Conservation (phyloP, 2,888 invertebrate genomes). For the Monochamus alternatus region DNA sequence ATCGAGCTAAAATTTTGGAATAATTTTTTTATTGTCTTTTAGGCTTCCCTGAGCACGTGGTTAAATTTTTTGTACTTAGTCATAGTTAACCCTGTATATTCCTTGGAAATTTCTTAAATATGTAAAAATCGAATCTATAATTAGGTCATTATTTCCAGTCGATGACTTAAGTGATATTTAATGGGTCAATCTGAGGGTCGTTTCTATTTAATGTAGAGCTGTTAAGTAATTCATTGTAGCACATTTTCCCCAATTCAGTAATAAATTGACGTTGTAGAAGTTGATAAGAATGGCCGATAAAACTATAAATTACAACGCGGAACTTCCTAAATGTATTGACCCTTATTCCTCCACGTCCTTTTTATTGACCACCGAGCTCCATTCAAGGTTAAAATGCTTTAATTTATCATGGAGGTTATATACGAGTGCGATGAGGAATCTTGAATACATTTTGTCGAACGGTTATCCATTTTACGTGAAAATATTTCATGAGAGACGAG, state of each 20-base stretch:
- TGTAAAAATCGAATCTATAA: slow-evolving; percentile 1
- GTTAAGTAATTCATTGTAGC: slow-evolving; percentile 44
- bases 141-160: slow-evolving; percentile 5
- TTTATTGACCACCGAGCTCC: slow-evolving; percentile 50
- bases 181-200: slow-evolving; percentile 16
- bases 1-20: no score
- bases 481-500: neutral
- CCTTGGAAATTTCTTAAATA: no score
- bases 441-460: slow-evolving; percentile 27
- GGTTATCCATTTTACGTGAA: slow-evolving; percentile 3
- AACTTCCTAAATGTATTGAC: slow-evolving; percentile 51
- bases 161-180: slow-evolving; percentile 33
- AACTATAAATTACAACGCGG: slow-evolving; percentile 53
- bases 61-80: no score
- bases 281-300: slow-evolving; percentile 54
- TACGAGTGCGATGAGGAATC: slow-evolving; percentile 12
- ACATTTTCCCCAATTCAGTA: slow-evolving; percentile 47
- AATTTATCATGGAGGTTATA: slow-evolving; percentile 39
- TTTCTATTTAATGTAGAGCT: slow-evolving; percentile 28
- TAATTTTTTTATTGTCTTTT: no score
- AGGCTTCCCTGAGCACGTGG: no score
- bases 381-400: slow-evolving; percentile 44
- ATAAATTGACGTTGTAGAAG: slow-evolving; percentile 52
- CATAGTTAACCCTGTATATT: no score
- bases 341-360: slow-evolving; percentile 51